phyloP scores from a whole-genome alignment of 2,797 vertebrate genomes.

The Thamnophis elegans region DNA sequence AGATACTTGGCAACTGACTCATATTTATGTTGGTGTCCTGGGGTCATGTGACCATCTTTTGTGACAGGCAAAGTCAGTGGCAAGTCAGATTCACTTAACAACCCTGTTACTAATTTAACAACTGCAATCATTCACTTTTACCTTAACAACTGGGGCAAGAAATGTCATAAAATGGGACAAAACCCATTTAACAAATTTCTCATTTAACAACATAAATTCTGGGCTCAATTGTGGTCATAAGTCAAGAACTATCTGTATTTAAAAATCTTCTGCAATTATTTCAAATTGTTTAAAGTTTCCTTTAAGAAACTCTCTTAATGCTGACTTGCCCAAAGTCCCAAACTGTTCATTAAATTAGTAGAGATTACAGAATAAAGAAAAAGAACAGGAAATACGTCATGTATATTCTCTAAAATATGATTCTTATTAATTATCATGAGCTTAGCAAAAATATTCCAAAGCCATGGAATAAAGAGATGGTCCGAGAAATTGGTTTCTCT shows the following conservation, averaged over 20 bases:
- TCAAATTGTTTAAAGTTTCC: slow-evolving; percentile 17
- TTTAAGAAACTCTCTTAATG: slow-evolving; percentile 17
- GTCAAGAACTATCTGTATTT: background rate
- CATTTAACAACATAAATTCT: background rate
- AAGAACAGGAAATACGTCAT: slow-evolving; percentile 27
- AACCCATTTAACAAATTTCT: background rate
- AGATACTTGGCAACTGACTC: background rate
- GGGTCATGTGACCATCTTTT: background rate
- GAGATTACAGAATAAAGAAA: slow-evolving; percentile 7
- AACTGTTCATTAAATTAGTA: slow-evolving; percentile 55
- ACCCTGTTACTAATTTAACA: background rate
- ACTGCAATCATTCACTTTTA: background rate
- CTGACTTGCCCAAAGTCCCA: slow-evolving; percentile 46
- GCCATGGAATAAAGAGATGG: background rate
- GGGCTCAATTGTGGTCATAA: background rate
- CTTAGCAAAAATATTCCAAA: background rate
- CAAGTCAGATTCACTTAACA: background rate
- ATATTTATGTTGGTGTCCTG: background rate
- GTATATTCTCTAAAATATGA: slow-evolving; percentile 24
- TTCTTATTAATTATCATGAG: slow-evolving; percentile 9
- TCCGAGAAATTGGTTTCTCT: background rate
- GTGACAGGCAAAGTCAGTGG: background rate
- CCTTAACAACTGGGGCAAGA: background rate
- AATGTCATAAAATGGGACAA: background rate
- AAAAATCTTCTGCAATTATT: slow-evolving; percentile 17